Evolutionary conservation across 2,888 invertebrate genomes (phyloP).

Genomic region (Nephrotoma appendiculata): DNA sequence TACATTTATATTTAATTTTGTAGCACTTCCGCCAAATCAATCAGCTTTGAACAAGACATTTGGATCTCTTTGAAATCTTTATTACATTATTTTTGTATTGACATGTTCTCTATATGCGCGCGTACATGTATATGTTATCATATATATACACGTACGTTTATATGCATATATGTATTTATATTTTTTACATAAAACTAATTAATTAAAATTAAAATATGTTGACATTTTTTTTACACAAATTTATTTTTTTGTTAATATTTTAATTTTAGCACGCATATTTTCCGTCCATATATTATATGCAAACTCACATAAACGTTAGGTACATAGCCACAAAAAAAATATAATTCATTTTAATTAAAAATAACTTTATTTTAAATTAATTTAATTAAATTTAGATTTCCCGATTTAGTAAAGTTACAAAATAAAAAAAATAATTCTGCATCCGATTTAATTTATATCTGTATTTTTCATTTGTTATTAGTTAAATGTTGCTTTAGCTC

Average conservation of each 20-base stretch:
- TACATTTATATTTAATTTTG: too few species aligned
- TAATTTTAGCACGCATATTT: not conserved
- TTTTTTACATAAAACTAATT: not conserved
- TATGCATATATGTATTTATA: not conserved
- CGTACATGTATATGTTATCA: not conserved
- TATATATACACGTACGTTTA: not conserved
- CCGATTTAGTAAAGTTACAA: not conserved
- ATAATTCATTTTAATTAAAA: not conserved
- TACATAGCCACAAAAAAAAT: too few species aligned
- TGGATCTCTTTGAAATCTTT: too few species aligned
- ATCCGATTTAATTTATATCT: not conserved
- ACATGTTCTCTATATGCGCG: too few species aligned
- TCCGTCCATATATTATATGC: not conserved
- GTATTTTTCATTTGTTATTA: not conserved
- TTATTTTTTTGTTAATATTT: not conserved
- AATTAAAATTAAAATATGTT: not conserved
- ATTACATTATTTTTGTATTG: too few species aligned
- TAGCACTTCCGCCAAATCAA: too few species aligned
- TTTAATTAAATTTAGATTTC: not conserved
- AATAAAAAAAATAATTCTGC: not conserved
- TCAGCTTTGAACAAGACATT: too few species aligned
- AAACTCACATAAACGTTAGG: not conserved
- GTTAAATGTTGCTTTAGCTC: not conserved
- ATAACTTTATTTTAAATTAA: not conserved
- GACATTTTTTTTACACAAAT: not conserved